Base-by-base conservation (phyloP, 2,113 vertebrate genomes). In the Podarcis cretensis region DNA sequence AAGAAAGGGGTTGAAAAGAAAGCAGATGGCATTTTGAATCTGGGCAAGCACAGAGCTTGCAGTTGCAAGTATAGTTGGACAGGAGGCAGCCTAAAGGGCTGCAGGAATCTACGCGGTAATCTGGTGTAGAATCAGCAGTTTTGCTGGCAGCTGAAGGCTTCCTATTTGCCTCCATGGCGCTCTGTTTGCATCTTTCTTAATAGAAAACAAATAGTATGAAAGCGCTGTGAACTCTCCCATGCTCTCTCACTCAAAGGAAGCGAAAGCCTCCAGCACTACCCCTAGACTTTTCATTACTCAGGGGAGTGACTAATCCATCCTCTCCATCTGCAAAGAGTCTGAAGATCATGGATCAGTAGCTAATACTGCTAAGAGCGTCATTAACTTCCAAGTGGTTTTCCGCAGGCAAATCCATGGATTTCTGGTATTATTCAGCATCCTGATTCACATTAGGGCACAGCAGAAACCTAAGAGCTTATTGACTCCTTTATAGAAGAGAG, bases 351-450 rank as follows among this genome's bases (percentile, higher is more conserved):
- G 84, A 59, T 37, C 1, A 37, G 89, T 54, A 32, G 16, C 12
- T 79, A n/a, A 85, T 37, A 75, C 75, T 32, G 74, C 80, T 75
- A 48, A 78, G 68, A 92, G 81, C 40, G 66, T 10, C 74, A 2
- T 32, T 84, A 81, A 16, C 87, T 88, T 76, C 81, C 66, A 87
- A 91, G 75, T 71, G 32, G 37, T 43, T n/a, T 88, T 16, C 83
- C 77, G 83, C 81, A 65, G 59, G 84, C 48, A 40, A 68, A 75
- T 16, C 74, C 75, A 77, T 75, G n/a, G n/a, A 69, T 59, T 81
- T 69, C 73, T 65, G 59, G 78, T 23, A 48, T 32, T 4, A 63
- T 14, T 83, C 57, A 63, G 81, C 4, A 66, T 59, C 54, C 85
- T 71, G 88, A 8, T 83, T 69, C 77, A 83, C 59, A 88, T 74